phyloP scores from a whole-genome alignment of 2,888 invertebrate genomes.

The Boloria euphrosyne region DNA sequence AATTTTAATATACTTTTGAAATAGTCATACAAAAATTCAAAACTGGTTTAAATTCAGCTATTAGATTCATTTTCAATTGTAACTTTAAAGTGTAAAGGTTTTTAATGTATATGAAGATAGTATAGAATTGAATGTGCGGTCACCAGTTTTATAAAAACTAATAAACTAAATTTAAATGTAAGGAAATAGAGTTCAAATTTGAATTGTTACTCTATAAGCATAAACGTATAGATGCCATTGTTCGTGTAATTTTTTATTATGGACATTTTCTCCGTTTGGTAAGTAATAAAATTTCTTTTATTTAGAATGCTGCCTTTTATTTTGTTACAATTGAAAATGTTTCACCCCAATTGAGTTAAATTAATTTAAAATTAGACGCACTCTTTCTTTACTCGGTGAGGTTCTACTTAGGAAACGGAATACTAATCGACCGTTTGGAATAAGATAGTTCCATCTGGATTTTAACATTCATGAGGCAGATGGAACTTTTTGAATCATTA shows the following conservation, averaged over 20 bases:
- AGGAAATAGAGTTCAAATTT: constrained; percentile 23
- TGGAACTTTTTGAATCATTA: too few species aligned
- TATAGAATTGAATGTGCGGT: constrained; percentile 16
- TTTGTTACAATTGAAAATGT: not conserved
- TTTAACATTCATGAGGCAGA: too few species aligned
- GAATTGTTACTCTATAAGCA: constrained; percentile 44
- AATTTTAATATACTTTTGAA: not conserved
- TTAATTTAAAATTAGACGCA: too few species aligned
- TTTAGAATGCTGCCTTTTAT: constrained; percentile 50
- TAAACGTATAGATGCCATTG: constrained; percentile 69
- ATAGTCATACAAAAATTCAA: not conserved
- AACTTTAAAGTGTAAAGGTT: constrained; percentile 1
- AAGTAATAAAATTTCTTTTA: constrained; percentile 74
- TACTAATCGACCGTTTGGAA: too few species aligned
- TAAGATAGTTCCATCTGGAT: too few species aligned
- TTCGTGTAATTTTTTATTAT: constrained; percentile 64
- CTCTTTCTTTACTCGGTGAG: too few species aligned
- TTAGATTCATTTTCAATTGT: not conserved
- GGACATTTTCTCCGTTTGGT: constrained; percentile 69
- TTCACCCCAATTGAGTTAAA: not conserved
- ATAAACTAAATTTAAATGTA: constrained; percentile 22
- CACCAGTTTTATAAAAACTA: constrained; percentile 28
- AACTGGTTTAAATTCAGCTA: too few species aligned
- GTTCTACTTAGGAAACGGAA: too few species aligned
- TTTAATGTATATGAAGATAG: not conserved